Percentiles rank a stretch among this genome's conserved stretches.
Conservation (phyloP, 2,888 invertebrate genomes). For the Drosophila histrio region DNA sequence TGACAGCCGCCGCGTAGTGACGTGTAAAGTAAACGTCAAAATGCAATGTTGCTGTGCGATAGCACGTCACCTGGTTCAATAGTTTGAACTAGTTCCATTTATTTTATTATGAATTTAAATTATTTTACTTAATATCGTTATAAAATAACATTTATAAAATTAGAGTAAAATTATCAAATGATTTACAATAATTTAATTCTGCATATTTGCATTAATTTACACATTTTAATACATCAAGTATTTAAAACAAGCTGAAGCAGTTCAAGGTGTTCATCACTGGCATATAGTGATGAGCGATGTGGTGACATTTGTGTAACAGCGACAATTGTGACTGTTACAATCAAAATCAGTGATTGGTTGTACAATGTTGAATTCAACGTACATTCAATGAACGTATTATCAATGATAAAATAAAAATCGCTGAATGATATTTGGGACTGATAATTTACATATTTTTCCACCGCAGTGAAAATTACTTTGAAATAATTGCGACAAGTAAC, state of each 20-base stretch:
- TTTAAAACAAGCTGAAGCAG: neutral
- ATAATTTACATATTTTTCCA: too few relatives aligned
- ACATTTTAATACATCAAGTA: neutral
- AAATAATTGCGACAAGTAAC: too few relatives aligned
- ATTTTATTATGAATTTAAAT: neutral
- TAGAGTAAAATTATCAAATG: neutral
- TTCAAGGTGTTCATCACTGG: neutral
- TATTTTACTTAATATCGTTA: neutral
- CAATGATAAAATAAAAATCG: too few relatives aligned
- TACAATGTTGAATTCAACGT: too few relatives aligned
- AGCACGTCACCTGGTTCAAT: neutral
- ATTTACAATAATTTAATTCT: neutral
- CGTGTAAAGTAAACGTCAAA: conserved; percentile 76
- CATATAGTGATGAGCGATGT: too few relatives aligned
- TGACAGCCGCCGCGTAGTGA: conserved; percentile 68
- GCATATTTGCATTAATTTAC: neutral
- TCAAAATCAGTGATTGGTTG: too few relatives aligned
- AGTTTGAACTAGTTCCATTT: conserved; percentile 5
- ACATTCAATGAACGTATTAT: too few relatives aligned
- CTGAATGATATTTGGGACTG: too few relatives aligned
- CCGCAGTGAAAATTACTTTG: too few relatives aligned
- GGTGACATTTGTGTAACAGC: too few relatives aligned
- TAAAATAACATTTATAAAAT: neutral
- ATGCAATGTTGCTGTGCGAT: conserved; percentile 34
- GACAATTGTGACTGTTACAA: too few relatives aligned